A percentile compares a stretch with the other conserved stretches of the same genome.
phyloP scores from a whole-genome alignment of 2,113 vertebrate genomes.

The Coracopsis vasa region DNA sequence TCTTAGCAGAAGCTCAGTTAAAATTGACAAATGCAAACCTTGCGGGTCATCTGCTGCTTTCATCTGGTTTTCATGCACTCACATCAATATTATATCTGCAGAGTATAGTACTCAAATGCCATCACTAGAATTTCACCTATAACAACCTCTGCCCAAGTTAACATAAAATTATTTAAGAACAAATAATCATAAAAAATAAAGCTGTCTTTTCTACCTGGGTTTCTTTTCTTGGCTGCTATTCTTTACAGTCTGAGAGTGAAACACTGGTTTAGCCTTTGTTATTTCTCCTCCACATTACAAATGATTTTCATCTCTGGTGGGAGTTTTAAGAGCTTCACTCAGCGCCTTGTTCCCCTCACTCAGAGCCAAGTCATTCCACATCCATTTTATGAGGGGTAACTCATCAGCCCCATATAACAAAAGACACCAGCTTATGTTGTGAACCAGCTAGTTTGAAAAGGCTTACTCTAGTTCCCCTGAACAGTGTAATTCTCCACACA shows the following conservation, averaged over 20 bases:
- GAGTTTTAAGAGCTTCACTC: not conserved
- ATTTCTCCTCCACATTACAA: not conserved
- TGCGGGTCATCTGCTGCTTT: not conserved
- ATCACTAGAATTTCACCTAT: not conserved
- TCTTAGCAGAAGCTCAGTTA: not conserved
- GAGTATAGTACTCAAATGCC: not conserved
- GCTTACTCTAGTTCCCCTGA: fast-evolving
- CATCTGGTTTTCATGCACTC: not conserved
- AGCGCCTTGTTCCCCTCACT: not conserved
- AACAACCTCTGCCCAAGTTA: not conserved
- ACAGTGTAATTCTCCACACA: not conserved
- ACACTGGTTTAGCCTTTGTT: not conserved
- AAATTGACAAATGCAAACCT: not conserved
- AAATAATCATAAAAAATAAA: not conserved
- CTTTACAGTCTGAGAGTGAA: not conserved
- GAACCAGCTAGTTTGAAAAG: not conserved
- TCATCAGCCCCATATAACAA: not conserved
- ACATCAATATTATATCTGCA: not conserved
- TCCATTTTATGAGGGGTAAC: not conserved
- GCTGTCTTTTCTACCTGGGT: not conserved
- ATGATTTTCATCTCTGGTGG: not conserved
- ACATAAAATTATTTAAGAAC: not conserved
- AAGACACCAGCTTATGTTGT: not conserved
- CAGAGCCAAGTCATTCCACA: not conserved
- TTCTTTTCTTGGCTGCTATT: not conserved